Conservation (phyloP, 2,888 invertebrate genomes). For the Athrips mouffetella region DNA sequence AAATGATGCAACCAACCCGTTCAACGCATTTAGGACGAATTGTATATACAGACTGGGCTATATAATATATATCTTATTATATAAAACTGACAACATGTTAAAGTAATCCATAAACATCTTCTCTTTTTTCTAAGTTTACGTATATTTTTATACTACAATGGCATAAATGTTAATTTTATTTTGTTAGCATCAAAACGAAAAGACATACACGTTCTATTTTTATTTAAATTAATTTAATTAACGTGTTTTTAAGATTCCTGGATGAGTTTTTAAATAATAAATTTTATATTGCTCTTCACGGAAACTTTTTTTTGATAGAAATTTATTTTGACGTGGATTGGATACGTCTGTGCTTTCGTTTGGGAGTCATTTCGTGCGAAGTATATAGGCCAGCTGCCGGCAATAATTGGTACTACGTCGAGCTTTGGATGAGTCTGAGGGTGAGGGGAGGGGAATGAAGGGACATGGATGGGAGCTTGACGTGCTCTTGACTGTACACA, state of each 20-base stretch:
- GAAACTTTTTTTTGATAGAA: slow-evolving; percentile 45
- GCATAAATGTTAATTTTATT: slow-evolving; percentile 76
- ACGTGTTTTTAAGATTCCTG: slow-evolving; percentile 53
- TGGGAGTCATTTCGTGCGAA: too few relatives aligned
- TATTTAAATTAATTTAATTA: slow-evolving; percentile 47
- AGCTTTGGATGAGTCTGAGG: too few relatives aligned
- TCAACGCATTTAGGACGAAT: background rate
- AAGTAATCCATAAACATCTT: slow-evolving; percentile 45
- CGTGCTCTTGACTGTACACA: too few relatives aligned
- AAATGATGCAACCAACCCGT: slow-evolving; percentile 8
- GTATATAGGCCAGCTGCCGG: too few relatives aligned
- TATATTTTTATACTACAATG: slow-evolving; percentile 77
- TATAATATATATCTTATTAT: slow-evolving; percentile 1
- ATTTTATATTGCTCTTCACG: slow-evolving; percentile 74
- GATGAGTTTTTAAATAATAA: slow-evolving; percentile 71
- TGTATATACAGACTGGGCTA: slow-evolving; percentile 7
- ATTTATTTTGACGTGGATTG: too few relatives aligned
- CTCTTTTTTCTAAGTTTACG: slow-evolving; percentile 73
- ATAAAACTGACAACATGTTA: slow-evolving; percentile 29
- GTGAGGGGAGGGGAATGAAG: too few relatives aligned
- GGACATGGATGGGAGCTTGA: too few relatives aligned
- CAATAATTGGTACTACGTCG: too few relatives aligned
- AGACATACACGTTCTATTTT: slow-evolving; percentile 74
- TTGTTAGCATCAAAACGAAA: slow-evolving; percentile 78
- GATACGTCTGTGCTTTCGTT: too few relatives aligned